Base-by-base conservation (phyloP, 2,797 vertebrate genomes). In the Oryzias sinensis region DNA sequence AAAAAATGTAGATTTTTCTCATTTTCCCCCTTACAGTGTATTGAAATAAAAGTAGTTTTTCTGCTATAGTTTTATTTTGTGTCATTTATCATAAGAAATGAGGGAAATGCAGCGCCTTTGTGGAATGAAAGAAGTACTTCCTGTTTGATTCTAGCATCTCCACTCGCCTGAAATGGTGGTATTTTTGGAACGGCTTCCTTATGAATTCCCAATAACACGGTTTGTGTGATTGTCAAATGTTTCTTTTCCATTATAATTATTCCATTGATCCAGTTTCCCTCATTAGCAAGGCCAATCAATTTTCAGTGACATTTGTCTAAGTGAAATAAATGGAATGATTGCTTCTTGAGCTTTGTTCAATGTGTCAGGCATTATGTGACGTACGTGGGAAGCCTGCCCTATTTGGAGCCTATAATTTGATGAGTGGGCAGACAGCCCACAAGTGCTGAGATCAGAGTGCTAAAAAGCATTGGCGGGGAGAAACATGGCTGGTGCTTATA, bases 351-450 rank as follows among this genome's bases (percentile, higher is more conserved):
- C 84, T 85, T 88, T 88, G 82, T 85, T 90, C 85, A 80, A 77
- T 85, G 86, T 90, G 84, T 87, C 86, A 84, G 82, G 72, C 84
- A 79, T 84, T 83, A 86, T 86, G 85, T 86, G 78, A 88, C 75
- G 77, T 83, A 89, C 89, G 86, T 87, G 82, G 88, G 84, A 89
- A 85, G 84, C 69, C 83, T 85, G 88, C 87, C 78, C 80, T 88
- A 84, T 83, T 85, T 83, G 76, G 81, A 84, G 85, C 81, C 82
- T 87, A 83, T 92, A 88, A 91, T 91, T 88, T 90, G 87, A 91
- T 87, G 88, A 88, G 88, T 88, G 83, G 88, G 88, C 86, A 76
- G 79, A 82, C 76, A 81, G 87, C 83, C 83, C 77, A 78, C 82
- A 84, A 87, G 86, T 83, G 86, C 71, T 76, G 84, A 83, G 79